These are phyloP conservation scores for Drosophila borborema DNA, from an alignment of 2,888 invertebrate species.

Conservation along the genomic window DNA sequence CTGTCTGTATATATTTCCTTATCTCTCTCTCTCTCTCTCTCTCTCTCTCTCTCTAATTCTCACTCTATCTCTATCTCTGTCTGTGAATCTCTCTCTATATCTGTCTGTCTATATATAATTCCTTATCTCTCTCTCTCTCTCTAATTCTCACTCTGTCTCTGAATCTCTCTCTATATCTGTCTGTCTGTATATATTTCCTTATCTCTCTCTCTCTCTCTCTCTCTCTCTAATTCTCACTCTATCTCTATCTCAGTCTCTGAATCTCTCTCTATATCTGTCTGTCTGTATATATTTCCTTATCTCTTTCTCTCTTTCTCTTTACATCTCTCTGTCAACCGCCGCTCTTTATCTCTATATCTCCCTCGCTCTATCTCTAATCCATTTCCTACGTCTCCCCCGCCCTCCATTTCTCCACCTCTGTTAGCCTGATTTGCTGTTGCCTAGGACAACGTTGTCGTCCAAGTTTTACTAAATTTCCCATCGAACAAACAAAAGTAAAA, in stretches of 20 bases:
- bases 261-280: neutral
- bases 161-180: too few relatives aligned
- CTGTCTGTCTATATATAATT: too few relatives aligned
- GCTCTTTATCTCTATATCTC: too few relatives aligned
- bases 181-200: too few relatives aligned
- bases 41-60: too few relatives aligned
- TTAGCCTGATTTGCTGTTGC: conserved; percentile 19
- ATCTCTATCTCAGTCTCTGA: neutral
- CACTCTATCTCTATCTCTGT: too few relatives aligned
- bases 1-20: too few relatives aligned
- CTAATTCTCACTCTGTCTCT: neutral
- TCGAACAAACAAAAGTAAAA: conserved; percentile 66
- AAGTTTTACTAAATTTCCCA: conserved; percentile 12
- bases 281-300: neutral
- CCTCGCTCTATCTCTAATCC: neutral
- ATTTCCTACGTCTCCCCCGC: neutral
- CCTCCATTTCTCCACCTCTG: neutral
- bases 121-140: too few relatives aligned
- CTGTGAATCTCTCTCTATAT: too few relatives aligned
- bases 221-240: neutral
- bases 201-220: neutral
- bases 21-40: too few relatives aligned
- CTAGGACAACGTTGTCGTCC: conserved; percentile 34
- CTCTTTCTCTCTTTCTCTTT: neutral
- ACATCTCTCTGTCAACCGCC: neutral